Percentiles rank a stretch among this genome's conserved stretches.
These are phyloP conservation scores for Pipra filicauda DNA, from an alignment of 2,113 vertebrate genomes.

Conservation along the genomic window DNA sequence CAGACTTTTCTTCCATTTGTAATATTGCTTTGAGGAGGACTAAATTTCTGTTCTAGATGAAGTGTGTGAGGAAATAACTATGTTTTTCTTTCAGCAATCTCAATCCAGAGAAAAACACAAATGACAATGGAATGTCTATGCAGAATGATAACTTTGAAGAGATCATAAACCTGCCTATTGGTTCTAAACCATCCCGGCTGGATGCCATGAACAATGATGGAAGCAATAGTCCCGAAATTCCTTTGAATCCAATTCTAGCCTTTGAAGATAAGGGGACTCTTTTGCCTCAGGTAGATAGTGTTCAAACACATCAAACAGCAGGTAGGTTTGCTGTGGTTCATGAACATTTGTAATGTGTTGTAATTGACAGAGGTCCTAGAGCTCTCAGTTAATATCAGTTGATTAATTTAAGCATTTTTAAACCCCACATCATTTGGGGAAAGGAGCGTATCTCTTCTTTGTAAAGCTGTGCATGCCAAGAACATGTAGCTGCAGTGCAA, in stretches of 20 bases:
- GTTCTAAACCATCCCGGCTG: conserved; percentile 81
- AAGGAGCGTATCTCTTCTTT: background rate
- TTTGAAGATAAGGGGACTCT: conserved; percentile 89
- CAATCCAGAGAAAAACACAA: conserved; percentile 69
- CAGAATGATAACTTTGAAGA: conserved; percentile 87
- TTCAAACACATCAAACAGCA: conserved; percentile 85
- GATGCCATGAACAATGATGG: conserved; percentile 77
- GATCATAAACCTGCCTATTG: conserved; percentile 85
- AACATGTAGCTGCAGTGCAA: background rate
- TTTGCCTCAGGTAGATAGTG: conserved; percentile 82
- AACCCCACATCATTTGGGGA: background rate
- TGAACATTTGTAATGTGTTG: background rate
- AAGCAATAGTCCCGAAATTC: conserved; percentile 71
- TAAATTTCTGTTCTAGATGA: background rate
- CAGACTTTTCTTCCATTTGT: background rate
- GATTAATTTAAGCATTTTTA: background rate
- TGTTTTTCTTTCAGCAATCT: conserved; percentile 59
- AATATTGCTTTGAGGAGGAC: background rate
- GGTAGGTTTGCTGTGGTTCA: conserved; percentile 70
- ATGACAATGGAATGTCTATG: conserved; percentile 85
- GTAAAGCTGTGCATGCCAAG: background rate
- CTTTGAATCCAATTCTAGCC: conserved; percentile 85
- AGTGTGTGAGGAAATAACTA: background rate
- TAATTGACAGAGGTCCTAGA: background rate
- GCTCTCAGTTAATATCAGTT: background rate